Evolutionary conservation across 2,113 vertebrate species (phyloP).

Genomic region (Zosterops hypoxanthus): DNA sequence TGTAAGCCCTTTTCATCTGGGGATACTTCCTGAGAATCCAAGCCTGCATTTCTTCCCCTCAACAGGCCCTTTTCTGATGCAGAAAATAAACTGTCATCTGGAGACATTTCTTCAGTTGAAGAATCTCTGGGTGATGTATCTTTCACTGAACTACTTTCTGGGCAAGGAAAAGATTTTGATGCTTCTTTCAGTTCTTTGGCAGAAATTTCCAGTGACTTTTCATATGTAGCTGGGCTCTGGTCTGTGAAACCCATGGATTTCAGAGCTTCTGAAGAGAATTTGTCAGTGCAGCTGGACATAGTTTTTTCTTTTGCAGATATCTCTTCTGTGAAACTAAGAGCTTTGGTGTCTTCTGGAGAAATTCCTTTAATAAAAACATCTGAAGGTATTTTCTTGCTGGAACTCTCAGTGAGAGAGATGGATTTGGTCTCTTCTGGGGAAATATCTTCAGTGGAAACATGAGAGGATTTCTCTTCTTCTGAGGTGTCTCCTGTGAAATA

Average conservation of each 20-base stretch:
- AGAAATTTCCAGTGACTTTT: slow-evolving; percentile 1
- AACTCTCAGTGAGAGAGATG: slow-evolving; percentile 69
- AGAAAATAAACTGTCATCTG: slow-evolving; percentile 46
- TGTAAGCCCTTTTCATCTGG: slow-evolving; percentile 27
- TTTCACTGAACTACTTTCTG: slow-evolving; percentile 33
- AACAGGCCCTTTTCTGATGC: slow-evolving; percentile 40
- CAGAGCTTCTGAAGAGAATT: neutral
- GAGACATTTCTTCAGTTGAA: slow-evolving; percentile 38
- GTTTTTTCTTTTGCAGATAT: slow-evolving; percentile 43
- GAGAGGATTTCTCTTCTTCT: slow-evolving; percentile 44
- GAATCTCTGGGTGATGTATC: neutral
- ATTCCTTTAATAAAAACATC: slow-evolving; percentile 67
- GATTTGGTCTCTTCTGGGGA: slow-evolving; percentile 70
- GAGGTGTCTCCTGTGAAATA: slow-evolving; percentile 26
- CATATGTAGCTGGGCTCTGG: neutral
- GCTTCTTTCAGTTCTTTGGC: slow-evolving; percentile 1
- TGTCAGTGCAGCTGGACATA: neutral
- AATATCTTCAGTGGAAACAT: slow-evolving; percentile 19
- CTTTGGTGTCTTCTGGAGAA: slow-evolving; percentile 64
- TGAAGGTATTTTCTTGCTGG: slow-evolving; percentile 66
- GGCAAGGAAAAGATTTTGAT: slow-evolving; percentile 4
- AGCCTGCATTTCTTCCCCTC: neutral
- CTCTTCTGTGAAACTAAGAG: slow-evolving; percentile 62
- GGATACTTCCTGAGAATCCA: slow-evolving; percentile 25
- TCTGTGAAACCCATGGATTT: neutral